Conservation (phyloP, 2,113 vertebrate genomes). For the Aplodontia rufa region DNA sequence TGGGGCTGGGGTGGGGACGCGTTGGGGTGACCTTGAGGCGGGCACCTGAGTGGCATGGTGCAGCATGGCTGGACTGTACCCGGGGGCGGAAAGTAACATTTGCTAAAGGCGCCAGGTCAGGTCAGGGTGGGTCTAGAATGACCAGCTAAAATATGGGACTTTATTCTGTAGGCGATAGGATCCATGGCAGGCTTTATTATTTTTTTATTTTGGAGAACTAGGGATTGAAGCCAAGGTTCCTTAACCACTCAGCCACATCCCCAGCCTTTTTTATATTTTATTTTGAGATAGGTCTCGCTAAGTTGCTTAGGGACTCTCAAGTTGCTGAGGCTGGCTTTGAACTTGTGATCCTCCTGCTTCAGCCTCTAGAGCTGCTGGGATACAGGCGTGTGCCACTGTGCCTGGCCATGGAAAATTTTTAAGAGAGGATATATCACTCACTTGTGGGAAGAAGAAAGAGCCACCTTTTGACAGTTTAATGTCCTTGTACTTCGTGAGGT, state of each 20-base stretch:
- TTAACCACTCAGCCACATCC: no score
- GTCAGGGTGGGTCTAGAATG: not conserved
- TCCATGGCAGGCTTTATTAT: no score
- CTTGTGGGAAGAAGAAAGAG: not conserved
- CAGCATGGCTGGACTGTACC: not conserved
- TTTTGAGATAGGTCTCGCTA: no score
- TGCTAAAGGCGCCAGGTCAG: not conserved
- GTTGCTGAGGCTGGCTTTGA: no score
- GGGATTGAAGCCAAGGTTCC: no score
- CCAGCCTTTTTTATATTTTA: no score
- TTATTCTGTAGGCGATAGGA: not conserved
- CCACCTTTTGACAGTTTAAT: not conserved
- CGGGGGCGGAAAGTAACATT: not conserved
- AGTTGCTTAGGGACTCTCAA: no score
- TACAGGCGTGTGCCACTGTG: no score
- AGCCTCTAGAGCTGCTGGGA: no score
- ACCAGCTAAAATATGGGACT: not conserved
- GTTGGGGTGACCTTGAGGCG: no score
- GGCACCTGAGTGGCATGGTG: fast-evolving
- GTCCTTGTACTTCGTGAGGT: not conserved
- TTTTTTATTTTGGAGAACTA: no score
- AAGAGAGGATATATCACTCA: not conserved
- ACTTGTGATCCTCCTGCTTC: no score
- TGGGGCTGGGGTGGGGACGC: not conserved
- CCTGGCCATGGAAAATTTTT: not conserved